Evolutionary conservation across 1,140 invertebrate species (phyloP).

Genomic region (Bombus breviceps): DNA sequence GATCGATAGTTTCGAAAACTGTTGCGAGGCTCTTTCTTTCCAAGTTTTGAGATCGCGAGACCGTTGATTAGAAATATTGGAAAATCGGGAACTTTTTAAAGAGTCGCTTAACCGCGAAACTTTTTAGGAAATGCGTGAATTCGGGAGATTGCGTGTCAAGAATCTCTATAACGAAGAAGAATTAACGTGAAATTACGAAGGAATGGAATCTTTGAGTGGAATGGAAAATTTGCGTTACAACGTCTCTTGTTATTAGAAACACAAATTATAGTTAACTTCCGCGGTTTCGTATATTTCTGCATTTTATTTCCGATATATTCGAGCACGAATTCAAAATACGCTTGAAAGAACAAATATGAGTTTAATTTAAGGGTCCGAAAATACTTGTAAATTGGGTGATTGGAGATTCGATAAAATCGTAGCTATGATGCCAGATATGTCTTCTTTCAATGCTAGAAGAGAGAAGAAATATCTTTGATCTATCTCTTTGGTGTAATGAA

Average conservation of each 20-base stretch:
- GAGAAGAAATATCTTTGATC: conserved; percentile 16
- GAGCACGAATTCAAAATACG: not conserved
- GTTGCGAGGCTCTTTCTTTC: not conserved
- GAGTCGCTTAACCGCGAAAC: no score
- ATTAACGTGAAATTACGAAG: no score
- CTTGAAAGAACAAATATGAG: not conserved
- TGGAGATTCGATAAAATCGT: not conserved
- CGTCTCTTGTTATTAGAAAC: not conserved
- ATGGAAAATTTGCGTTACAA: no score
- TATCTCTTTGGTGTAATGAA: conserved; percentile 8
- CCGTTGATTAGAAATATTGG: no score
- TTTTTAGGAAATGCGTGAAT: no score
- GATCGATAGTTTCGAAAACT: not conserved
- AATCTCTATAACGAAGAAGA: no score
- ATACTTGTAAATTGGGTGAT: not conserved
- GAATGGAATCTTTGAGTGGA: no score
- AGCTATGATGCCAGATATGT: not conserved
- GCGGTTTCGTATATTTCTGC: not conserved
- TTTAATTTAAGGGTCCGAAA: not conserved
- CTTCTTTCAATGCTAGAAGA: not conserved
- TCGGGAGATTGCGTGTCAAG: no score
- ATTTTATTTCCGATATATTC: not conserved
- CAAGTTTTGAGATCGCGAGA: no score
- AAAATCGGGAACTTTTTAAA: no score
- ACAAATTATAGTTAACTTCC: rapidly evolving